Percentiles rank a stretch among this genome's conserved stretches.
Conservation (phyloP, 2,888 invertebrate species). For the Andrena dorsata region DNA sequence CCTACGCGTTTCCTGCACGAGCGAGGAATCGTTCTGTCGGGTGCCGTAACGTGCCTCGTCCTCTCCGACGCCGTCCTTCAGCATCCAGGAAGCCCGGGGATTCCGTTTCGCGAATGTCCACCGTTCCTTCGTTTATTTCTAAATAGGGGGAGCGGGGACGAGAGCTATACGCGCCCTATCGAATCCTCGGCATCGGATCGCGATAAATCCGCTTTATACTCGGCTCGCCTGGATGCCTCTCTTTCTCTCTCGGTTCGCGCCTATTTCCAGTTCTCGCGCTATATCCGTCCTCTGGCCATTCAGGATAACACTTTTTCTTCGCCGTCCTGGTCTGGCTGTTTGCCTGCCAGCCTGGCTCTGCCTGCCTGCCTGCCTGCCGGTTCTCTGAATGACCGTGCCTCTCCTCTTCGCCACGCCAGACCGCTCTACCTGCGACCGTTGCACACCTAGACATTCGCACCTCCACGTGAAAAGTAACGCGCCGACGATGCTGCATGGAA, state of each 20-base stretch:
- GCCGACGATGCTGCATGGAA: conserved; percentile 34
- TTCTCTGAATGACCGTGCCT: conserved; percentile 72
- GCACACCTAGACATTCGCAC: conserved; percentile 23
- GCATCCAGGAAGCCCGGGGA: background rate
- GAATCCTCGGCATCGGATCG: conserved; percentile 52
- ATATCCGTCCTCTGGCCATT: conserved; percentile 72
- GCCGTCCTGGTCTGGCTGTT: conserved; percentile 44
- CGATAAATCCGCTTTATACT: conserved; percentile 60
- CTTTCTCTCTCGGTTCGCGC: conserved; percentile 47
- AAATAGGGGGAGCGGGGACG: background rate
- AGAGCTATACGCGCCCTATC: conserved; percentile 28
- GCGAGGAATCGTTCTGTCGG: background rate
- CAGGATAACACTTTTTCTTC: conserved; percentile 71
- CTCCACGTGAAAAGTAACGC: conserved; percentile 51
- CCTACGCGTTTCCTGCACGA: conserved; percentile 3
- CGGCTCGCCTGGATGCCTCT: conserved; percentile 22
- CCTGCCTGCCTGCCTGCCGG: conserved; percentile 55
- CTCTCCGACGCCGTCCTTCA: conserved; percentile 17
- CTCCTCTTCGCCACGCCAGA: conserved; percentile 35
- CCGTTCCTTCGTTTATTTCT: background rate
- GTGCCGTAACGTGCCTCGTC: conserved; percentile 12
- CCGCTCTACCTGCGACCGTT: conserved; percentile 16
- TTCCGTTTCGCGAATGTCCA: background rate
- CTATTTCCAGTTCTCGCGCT: conserved; percentile 74
- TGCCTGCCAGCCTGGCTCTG: conserved; percentile 8